A percentile compares a stretch with the other conserved stretches of the same genome.
Conservation (phyloP, 1,140 invertebrate species). For the Spodoptera litura region DNA sequence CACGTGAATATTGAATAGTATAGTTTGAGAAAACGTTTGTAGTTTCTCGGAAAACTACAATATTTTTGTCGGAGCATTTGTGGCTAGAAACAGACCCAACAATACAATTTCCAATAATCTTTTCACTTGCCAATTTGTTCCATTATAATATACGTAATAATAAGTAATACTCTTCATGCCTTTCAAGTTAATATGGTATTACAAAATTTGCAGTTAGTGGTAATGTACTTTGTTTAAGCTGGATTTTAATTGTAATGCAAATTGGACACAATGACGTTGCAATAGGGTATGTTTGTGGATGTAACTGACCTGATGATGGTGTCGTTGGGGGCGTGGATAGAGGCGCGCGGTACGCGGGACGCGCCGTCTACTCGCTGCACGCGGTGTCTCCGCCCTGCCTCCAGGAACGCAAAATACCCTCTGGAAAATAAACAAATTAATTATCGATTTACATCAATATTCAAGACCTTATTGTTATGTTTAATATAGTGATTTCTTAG, state of each 20-base stretch:
- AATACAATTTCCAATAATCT: constrained; percentile 9
- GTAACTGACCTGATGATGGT: constrained; percentile 89
- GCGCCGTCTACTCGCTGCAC: constrained; percentile 79
- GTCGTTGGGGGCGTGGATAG: constrained; percentile 90
- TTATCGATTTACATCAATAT: neutral
- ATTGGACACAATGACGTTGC: constrained; percentile 39
- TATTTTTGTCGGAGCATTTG: constrained; percentile 23
- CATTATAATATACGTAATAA: constrained; percentile 1
- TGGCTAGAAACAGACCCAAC: constrained; percentile 37
- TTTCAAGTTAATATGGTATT: constrained; percentile 47
- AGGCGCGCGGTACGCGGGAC: constrained; percentile 73
- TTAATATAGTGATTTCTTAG: no score
- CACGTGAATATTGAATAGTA: neutral
- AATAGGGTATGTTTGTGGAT: neutral
- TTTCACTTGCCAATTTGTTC: constrained; percentile 20
- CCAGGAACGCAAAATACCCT: constrained; percentile 96
- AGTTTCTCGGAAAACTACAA: neutral
- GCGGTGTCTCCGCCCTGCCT: constrained; percentile 92
- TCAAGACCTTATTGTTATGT: no score
- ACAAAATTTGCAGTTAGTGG: constrained; percentile 49
- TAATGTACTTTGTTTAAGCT: constrained; percentile 42
- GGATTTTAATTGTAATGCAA: constrained; percentile 36
- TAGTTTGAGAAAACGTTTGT: neutral
- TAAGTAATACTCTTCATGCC: constrained; percentile 50
- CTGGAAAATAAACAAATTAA: constrained; percentile 71